Evolutionary conservation across 2,113 vertebrate genomes (phyloP).

Genomic region (Tamias sibiricus): DNA sequence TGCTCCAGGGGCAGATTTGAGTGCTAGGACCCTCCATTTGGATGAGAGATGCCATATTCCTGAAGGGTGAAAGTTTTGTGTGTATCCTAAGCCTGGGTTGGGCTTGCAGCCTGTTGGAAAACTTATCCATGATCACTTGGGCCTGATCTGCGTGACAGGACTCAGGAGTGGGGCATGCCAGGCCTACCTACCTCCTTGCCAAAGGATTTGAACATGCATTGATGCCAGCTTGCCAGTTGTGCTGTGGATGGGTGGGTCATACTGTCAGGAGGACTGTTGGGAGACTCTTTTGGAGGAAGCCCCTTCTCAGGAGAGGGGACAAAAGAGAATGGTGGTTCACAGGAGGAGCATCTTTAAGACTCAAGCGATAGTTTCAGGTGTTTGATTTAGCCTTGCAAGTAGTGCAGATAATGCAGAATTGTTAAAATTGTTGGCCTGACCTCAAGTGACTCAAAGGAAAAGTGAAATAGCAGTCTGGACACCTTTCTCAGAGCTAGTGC

Average conservation of each 20-base stretch:
- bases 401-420: neutral
- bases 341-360: neutral
- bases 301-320: neutral
- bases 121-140: neutral
- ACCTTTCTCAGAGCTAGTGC: neutral
- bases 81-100: neutral
- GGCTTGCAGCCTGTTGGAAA: neutral
- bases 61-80: neutral
- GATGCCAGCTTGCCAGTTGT: conserved; percentile 42
- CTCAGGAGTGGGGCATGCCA: neutral
- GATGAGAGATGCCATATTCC: neutral
- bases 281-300: neutral
- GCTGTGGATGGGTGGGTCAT: neutral
- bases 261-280: neutral
- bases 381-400: neutral
- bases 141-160: neutral
- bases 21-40: neutral
- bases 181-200: neutral
- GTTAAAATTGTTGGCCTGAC: neutral
- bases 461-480: neutral
- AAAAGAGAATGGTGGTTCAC: neutral
- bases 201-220: neutral
- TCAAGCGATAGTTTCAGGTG: neutral
- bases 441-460: neutral
- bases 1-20: neutral